These are phyloP conservation scores for Ellobius talpinus DNA, from an alignment of 2,113 vertebrate genomes.

Conservation along the genomic window DNA sequence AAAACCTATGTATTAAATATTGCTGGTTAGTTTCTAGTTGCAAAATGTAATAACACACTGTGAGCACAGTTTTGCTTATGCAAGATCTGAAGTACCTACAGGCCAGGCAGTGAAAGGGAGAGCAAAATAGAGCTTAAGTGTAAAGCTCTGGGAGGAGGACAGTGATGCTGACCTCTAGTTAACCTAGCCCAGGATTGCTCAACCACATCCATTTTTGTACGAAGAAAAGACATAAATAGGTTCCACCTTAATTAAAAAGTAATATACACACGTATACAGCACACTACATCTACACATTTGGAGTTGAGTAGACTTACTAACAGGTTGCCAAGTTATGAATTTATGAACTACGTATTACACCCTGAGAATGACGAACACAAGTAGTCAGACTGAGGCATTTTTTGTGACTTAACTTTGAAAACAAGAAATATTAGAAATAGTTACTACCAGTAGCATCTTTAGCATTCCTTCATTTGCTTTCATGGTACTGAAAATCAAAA, in stretches of 20 bases:
- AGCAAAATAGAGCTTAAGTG: neutral
- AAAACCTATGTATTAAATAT: neutral
- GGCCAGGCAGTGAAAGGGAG: neutral
- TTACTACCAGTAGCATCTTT: neutral
- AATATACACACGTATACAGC: neutral
- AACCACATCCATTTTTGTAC: neutral
- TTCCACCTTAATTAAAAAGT: neutral
- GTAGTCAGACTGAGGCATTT: constrained; percentile 4
- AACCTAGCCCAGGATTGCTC: neutral
- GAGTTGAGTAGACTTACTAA: neutral
- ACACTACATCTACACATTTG: neutral
- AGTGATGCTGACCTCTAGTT: neutral
- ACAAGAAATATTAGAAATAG: neutral
- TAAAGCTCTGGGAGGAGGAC: neutral
- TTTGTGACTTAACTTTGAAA: neutral
- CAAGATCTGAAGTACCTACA: neutral
- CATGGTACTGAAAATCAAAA: neutral
- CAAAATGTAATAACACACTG: neutral
- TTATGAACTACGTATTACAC: neutral
- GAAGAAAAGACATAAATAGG: neutral
- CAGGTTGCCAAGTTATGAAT: neutral
- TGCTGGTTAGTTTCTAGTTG: neutral
- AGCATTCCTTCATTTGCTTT: neutral
- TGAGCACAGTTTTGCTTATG: neutral
- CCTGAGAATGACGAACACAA: neutral